phyloP scores from a whole-genome alignment of 2,888 invertebrate species.

The Mantis religiosa region DNA sequence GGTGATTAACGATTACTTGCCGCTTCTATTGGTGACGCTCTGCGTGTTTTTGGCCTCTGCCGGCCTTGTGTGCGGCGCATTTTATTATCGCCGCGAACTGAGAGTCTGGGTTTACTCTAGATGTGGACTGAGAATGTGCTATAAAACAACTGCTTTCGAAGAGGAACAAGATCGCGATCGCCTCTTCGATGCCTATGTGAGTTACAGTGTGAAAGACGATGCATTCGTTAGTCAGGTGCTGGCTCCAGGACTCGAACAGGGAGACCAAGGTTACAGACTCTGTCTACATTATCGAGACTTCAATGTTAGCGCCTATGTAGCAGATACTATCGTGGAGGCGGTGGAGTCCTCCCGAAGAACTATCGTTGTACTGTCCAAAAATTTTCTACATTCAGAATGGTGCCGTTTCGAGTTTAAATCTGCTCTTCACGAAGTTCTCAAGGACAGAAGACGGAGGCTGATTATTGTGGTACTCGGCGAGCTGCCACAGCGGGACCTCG shows the following conservation, averaged over 20 bases:
- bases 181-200: slow-evolving; percentile 91
- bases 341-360: slow-evolving; percentile 87
- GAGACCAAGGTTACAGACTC: slow-evolving; percentile 72
- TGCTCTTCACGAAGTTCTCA: slow-evolving; percentile 84
- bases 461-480: slow-evolving; percentile 89
- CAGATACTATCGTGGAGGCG: slow-evolving; percentile 88
- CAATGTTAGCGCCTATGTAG: slow-evolving; percentile 81
- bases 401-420: slow-evolving; percentile 91
- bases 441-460: slow-evolving; percentile 78
- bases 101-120: slow-evolving; percentile 83
- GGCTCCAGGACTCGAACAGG: slow-evolving; percentile 79
- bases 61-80: slow-evolving; percentile 69
- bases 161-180: slow-evolving; percentile 71
- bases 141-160: slow-evolving; percentile 74
- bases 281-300: slow-evolving; percentile 90
- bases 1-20: slow-evolving; percentile 78
- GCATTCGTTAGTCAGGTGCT: slow-evolving; percentile 85
- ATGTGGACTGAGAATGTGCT: slow-evolving; percentile 81
- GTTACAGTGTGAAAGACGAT: slow-evolving; percentile 91
- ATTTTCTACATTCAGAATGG: slow-evolving; percentile 95
- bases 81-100: slow-evolving; percentile 76
- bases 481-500: slow-evolving; percentile 81
- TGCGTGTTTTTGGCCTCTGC: slow-evolving; percentile 74
- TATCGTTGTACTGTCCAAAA: slow-evolving; percentile 84
- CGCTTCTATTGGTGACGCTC: slow-evolving; percentile 70